phyloP scores from a whole-genome alignment of 2,113 vertebrate species.

The Mirounga angustirostris region DNA sequence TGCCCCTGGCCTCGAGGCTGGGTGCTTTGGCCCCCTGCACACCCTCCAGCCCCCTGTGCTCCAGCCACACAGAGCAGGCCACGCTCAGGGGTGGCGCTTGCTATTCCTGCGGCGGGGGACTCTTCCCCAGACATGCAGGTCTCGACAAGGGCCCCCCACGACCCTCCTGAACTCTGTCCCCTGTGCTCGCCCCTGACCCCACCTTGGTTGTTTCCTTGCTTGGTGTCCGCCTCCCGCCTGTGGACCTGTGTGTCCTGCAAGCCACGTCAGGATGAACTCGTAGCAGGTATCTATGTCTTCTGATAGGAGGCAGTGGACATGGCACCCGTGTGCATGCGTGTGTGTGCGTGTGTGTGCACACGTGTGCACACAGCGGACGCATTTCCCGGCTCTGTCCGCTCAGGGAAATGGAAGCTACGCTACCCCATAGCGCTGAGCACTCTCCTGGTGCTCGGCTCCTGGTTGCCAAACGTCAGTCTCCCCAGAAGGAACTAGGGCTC shows the following conservation, averaged over 20 bases:
- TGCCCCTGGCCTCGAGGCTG: too few species aligned
- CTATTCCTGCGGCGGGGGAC: neutral
- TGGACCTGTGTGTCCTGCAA: neutral
- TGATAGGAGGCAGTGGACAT: neutral
- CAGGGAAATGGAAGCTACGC: too few species aligned
- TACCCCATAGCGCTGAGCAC: fast-evolving
- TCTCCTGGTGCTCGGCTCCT: neutral
- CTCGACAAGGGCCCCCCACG: neutral
- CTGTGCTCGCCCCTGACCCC: neutral
- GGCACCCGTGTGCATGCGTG: neutral
- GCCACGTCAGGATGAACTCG: fast-evolving
- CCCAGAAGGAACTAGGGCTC: neutral
- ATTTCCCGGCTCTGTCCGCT: neutral
- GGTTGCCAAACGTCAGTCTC: neutral
- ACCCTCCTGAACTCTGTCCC: neutral
- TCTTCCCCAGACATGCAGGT: neutral
- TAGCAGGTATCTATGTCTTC: neutral
- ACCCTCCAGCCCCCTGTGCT: too few species aligned
- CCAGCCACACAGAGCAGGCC: neutral
- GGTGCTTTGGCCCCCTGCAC: too few species aligned
- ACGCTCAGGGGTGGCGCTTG: neutral
- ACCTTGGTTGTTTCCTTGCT: neutral
- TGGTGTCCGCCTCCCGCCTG: neutral
- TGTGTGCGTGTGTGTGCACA: neutral
- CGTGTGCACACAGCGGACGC: fast-evolving